phyloP scores from a whole-genome alignment of 2,888 invertebrate genomes.

The Camponotus fellah region DNA sequence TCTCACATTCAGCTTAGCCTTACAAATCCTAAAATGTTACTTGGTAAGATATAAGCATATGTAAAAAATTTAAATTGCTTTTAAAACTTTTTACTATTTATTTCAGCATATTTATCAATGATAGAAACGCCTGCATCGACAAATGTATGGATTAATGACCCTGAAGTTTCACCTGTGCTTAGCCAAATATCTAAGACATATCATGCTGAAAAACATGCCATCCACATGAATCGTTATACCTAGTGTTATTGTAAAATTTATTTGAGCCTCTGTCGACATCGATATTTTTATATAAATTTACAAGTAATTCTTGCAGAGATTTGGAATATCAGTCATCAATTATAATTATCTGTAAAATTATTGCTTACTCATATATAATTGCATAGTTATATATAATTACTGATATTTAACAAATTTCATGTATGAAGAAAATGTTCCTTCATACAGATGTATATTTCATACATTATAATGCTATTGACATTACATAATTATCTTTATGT shows the following conservation, averaged over 20 bases:
- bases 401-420: background rate
- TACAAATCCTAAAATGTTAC: conserved; percentile 89
- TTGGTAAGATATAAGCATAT: conserved; percentile 86
- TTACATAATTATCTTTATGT: background rate
- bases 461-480: background rate
- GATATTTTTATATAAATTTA: conserved; percentile 62
- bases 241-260: conserved; percentile 25
- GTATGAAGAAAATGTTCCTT: background rate
- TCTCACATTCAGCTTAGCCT: conserved; percentile 90
- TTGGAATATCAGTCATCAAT: background rate
- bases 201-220: conserved; percentile 89
- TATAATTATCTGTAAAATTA: background rate
- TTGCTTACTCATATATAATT: conserved; percentile 17
- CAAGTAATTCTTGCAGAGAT: conserved; percentile 23
- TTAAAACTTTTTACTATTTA: conserved; percentile 36
- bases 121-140: conserved; percentile 89
- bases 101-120: conserved; percentile 90
- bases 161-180: conserved; percentile 90
- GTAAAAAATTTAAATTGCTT: background rate
- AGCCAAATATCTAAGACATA: conserved; percentile 90
- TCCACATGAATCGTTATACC: conserved; percentile 86
- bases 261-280: conserved; percentile 30
- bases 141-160: conserved; percentile 90
- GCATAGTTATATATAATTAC: conserved; percentile 20
- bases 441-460: background rate